Conservation (phyloP, 1,140 invertebrate genomes). For the Saccostrea cuccullata region DNA sequence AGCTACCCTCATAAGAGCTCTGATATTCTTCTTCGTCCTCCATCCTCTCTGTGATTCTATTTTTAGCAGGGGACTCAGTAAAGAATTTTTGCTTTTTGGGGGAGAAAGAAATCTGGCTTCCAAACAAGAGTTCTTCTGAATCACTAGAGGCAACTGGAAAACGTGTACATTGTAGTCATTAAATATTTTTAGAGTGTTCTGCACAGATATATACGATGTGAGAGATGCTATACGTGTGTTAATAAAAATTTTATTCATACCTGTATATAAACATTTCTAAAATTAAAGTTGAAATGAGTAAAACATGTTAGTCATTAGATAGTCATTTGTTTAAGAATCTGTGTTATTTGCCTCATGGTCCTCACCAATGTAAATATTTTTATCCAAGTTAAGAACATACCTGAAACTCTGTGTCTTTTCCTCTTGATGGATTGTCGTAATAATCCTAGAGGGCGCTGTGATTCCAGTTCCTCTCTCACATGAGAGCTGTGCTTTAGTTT, state of each 20-base stretch:
- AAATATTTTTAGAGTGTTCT: too few species aligned
- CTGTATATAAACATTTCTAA: too few species aligned
- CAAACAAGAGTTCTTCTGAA: constrained; percentile 47
- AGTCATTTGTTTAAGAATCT: too few species aligned
- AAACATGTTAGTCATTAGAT: too few species aligned
- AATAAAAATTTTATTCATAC: too few species aligned
- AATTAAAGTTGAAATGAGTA: too few species aligned
- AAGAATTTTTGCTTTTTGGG: constrained; percentile 22
- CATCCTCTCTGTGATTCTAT: constrained; percentile 32
- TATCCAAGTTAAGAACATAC: not conserved
- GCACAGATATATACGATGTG: too few species aligned
- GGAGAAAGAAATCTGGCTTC: constrained; percentile 3
- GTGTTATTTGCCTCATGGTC: too few species aligned
- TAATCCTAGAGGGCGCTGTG: constrained; percentile 2
- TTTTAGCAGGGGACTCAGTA: constrained; percentile 17
- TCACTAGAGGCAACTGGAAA: constrained; percentile 42
- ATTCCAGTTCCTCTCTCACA: not conserved
- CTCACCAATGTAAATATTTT: too few species aligned
- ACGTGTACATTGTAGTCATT: too few species aligned
- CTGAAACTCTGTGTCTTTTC: not conserved
- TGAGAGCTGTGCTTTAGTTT: constrained; percentile 43
- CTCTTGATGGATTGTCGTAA: not conserved
- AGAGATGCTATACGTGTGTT: too few species aligned
- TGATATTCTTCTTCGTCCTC: constrained; percentile 53
- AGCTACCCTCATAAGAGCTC: constrained; percentile 65